phyloP scores from a whole-genome alignment of 2,888 invertebrate genomes.

The Ptilodon capucinus region DNA sequence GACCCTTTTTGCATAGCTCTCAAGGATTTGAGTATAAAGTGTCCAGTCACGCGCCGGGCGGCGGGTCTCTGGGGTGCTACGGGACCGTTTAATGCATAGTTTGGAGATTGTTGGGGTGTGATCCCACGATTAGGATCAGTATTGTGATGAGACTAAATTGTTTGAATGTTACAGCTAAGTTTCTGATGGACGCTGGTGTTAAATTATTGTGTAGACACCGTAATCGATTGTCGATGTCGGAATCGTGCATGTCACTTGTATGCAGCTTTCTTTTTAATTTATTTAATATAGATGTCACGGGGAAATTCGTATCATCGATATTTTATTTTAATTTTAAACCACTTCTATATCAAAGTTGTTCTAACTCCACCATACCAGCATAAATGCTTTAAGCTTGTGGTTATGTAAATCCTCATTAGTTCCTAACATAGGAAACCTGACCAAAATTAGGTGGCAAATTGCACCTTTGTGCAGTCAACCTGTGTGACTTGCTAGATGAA shows the following conservation, averaged over 20 bases:
- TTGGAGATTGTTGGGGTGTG: slow-evolving; percentile 59
- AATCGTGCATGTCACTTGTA: neutral
- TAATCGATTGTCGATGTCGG: neutral
- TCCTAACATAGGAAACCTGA: neutral
- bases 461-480: neutral
- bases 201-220: slow-evolving; percentile 11
- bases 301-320: too few species aligned
- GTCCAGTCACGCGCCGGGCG: slow-evolving; percentile 65
- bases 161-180: slow-evolving; percentile 32
- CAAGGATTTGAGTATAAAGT: slow-evolving; percentile 55
- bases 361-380: too few species aligned
- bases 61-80: slow-evolving; percentile 64
- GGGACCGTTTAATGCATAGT: slow-evolving; percentile 70
- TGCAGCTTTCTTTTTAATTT: neutral
- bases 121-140: slow-evolving; percentile 55
- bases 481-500: neutral
- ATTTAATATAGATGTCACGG: too few species aligned
- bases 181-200: slow-evolving; percentile 20
- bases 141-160: slow-evolving; percentile 39
- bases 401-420: neutral
- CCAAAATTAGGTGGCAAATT: neutral
- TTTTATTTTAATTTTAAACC: too few species aligned
- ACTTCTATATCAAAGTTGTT: too few species aligned
- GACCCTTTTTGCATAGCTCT: slow-evolving; percentile 70
- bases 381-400: too few species aligned